A percentile compares a stretch with the other conserved stretches of the same genome.
These are phyloP conservation scores for Xerus rutilus DNA, from an alignment of 2,797 vertebrate species.

Conservation along the genomic window DNA sequence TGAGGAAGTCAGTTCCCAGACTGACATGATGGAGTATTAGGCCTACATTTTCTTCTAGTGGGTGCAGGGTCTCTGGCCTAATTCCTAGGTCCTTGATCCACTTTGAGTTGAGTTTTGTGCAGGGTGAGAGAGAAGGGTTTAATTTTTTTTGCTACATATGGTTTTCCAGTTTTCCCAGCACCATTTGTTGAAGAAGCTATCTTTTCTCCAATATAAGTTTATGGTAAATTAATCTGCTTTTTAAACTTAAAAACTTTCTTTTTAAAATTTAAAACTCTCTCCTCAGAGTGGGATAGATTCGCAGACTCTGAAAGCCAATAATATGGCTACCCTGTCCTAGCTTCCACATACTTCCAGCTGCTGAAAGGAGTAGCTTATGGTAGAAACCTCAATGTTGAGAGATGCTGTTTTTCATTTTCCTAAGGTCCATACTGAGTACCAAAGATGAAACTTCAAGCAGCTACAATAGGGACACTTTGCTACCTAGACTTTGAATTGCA, in stretches of 20 bases:
- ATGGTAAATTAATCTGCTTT: neutral
- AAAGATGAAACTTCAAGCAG: neutral
- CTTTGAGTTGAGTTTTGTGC: no score
- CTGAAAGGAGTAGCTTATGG: neutral
- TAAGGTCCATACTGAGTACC: neutral
- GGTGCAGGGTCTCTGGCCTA: no score
- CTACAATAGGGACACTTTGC: neutral
- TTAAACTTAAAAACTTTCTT: neutral
- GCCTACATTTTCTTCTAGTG: no score
- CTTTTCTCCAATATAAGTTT: neutral
- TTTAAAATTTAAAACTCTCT: neutral
- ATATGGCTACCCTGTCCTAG: neutral
- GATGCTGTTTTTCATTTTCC: neutral
- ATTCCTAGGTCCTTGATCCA: no score
- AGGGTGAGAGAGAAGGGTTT: no score
- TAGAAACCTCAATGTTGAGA: neutral
- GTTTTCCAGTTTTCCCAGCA: no score
- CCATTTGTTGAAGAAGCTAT: no score
- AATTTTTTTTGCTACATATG: no score
- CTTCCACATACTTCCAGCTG: neutral
- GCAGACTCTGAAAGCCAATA: neutral
- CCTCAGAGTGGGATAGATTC: neutral
- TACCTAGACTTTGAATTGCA: neutral
- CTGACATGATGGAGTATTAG: no score
- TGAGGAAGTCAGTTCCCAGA: no score